Evolutionary conservation across 2,113 vertebrate species (phyloP), one percentile per base, ranked within the genome.

Genomic region (Eulemur macaco): DNA sequence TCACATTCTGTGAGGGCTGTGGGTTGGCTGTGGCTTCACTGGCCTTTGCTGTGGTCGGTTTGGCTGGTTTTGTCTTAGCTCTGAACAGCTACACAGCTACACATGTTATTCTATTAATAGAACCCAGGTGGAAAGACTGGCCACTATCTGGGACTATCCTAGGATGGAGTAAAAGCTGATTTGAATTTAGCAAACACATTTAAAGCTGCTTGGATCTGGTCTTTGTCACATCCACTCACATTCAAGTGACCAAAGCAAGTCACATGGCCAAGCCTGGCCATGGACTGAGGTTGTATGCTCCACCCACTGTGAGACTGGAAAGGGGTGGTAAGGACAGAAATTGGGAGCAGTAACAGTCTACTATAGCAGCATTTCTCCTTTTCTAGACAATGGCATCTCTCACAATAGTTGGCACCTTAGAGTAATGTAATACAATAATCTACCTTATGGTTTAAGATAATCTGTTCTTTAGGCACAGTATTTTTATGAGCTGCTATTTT

Each of bases 311-410:
- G 27, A 83, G 69, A 23, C 93, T 87, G 11, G 52, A 37, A 76
- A 69, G 64, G 39, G 60, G 10, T 25, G 6, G 29, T 85, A n/a
- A 23, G 83, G 14, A 78, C 80, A 84, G 54, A 89, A 82, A 95
- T 34, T 91, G 83, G n/a, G 56, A 95, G 54, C 27, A 74, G 71
- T 29, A 90, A 58, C 25, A 64, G 50, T 39, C 20, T 88, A 71
- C n/a, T 29, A 71, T 15, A 83, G 66, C 31, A 81, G 47, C 23
- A 45, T n/a, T 77, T 94, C 86, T 58, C 56, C n/a, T 89, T 94
- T 73, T 73, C 23, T 71, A 96, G 87, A 83, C 54, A 97, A 52
- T 52, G 50, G 52, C 89, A n/a, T 77, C 3, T 91, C 77, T 97
- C 64, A 52, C 23, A 76, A 54, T 52, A 69, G 45, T 25, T 97